Conservation (phyloP, 2,113 vertebrate genomes). For the Ivindomyrus marchei region DNA sequence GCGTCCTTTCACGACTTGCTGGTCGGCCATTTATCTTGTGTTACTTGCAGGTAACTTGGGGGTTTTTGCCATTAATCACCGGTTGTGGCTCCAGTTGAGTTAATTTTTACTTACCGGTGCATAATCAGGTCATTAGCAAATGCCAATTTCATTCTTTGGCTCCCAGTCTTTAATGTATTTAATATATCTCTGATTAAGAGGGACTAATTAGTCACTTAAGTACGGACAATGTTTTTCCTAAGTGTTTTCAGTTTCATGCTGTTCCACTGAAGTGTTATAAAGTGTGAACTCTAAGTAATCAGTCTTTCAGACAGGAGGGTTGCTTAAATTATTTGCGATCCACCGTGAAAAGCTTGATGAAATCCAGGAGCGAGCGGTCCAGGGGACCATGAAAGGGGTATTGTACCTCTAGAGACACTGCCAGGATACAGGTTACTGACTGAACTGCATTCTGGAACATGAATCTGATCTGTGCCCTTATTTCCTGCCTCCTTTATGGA, state of each 20-base stretch:
- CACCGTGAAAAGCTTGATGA: not conserved
- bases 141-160: not conserved
- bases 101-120: slow-evolving; percentile 3
- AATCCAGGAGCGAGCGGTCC: not conserved
- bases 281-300: not conserved
- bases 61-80: not conserved
- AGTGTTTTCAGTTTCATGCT: not conserved
- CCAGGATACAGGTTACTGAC: not conserved
- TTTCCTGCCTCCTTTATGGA: not conserved
- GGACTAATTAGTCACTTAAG: not conserved
- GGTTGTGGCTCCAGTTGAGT: not conserved
- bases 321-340: not conserved
- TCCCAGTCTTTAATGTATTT: not conserved
- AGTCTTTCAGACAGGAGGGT: not conserved
- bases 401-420: not conserved
- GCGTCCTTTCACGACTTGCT: not conserved
- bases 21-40: not conserved
- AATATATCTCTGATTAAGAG: not conserved
- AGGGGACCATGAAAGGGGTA: not conserved
- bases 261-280: not conserved
- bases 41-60: not conserved
- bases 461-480: slow-evolving; percentile 14
- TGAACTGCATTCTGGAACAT: not conserved
- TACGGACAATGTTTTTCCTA: not conserved
- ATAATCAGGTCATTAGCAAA: not conserved